phyloP scores from a whole-genome alignment of 2,797 vertebrate genomes.

The Xiphorhynchus erythropygius region DNA sequence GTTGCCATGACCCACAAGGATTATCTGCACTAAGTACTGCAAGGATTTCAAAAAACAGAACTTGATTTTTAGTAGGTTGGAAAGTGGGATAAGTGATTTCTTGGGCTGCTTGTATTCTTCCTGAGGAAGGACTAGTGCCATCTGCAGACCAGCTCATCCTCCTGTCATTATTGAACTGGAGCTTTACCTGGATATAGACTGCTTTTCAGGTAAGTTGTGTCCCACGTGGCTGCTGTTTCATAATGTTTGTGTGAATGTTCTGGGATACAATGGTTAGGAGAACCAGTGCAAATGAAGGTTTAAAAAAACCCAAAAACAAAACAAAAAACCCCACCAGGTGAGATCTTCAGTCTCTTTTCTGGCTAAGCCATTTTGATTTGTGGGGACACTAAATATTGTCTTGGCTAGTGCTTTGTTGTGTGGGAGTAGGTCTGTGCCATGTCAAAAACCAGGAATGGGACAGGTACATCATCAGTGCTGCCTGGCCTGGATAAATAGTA shows the following conservation, averaged over 20 bases:
- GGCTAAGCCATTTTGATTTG: neutral
- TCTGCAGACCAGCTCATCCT: neutral
- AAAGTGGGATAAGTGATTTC: neutral
- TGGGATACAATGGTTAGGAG: neutral
- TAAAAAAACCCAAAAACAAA: neutral
- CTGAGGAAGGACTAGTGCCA: neutral
- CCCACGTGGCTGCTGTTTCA: neutral
- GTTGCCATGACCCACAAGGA: neutral
- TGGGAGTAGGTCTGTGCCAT: neutral
- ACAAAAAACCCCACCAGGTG: neutral
- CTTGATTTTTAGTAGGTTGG: neutral
- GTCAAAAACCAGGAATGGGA: neutral
- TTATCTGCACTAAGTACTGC: neutral
- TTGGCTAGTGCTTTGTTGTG: neutral
- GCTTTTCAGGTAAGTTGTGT: neutral
- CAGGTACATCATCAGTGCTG: neutral
- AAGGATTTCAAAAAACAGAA: neutral
- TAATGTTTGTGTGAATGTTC: neutral
- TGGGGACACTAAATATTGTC: neutral
- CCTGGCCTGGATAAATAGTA: neutral
- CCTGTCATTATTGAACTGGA: neutral
- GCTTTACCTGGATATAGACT: neutral
- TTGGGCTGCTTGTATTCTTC: neutral
- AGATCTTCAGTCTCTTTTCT: neutral
- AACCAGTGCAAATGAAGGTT: neutral